Conservation (phyloP, 2,797 vertebrate genomes). For the Paramormyrops hopkinsi region DNA sequence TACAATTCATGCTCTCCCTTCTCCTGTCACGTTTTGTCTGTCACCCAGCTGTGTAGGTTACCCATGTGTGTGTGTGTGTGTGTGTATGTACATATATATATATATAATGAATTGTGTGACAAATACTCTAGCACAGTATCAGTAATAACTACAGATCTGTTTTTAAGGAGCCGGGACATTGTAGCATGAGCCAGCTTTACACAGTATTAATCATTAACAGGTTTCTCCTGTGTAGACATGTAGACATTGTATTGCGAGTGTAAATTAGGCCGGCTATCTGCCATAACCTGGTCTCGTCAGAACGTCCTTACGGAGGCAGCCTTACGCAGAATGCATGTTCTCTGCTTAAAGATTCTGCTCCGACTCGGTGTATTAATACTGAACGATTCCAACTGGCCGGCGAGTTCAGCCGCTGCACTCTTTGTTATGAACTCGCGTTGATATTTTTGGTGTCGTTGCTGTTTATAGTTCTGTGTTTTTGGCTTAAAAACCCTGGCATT, state of each 20-base stretch:
- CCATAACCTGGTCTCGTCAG: background rate
- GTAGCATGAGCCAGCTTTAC: background rate
- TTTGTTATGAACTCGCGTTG: background rate
- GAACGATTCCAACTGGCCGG: background rate
- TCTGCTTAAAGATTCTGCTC: background rate
- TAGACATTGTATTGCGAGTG: background rate
- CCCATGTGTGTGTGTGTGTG: too few species aligned
- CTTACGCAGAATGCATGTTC: background rate
- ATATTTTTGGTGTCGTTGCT: background rate
- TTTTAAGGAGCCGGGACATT: background rate
- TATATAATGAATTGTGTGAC: background rate
- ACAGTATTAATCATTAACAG: conserved; percentile 2
- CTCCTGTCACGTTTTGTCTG: background rate
- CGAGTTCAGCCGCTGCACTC: background rate
- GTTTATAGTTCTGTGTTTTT: background rate
- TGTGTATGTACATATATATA: background rate
- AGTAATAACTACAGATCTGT: background rate
- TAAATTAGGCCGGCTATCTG: background rate
- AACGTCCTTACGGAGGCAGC: background rate
- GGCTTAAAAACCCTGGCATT: background rate
- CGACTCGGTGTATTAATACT: background rate
- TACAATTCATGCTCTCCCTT: background rate
- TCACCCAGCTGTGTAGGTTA: background rate
- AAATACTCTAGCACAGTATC: background rate
- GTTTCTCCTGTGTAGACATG: background rate